Evolutionary conservation across 2,888 invertebrate species (phyloP), one percentile per base, ranked within the genome.

Genomic region (Drosophila prostipennis): DNA sequence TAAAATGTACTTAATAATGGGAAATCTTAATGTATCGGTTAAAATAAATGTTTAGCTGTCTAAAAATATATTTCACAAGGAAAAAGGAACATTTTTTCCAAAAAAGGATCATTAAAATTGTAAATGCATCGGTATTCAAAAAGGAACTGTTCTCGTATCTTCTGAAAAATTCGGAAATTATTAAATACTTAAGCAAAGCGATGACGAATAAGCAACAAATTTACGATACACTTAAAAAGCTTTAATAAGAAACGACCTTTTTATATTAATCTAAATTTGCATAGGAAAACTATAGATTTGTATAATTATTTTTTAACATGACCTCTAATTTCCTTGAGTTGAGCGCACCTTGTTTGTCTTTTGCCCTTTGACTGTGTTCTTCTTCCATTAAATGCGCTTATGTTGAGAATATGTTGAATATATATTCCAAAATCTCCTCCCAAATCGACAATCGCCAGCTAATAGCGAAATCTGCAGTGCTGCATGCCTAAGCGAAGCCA

Each of bases 311-410:
- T 68, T 45, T 45, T 48, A 54, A 26, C 36, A 32, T 48, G 55
- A 59, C 54, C 29, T 16, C 59, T 52, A 10, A 67, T 73, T 39
- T 40, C 40, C 23, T 42, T 73, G 16, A 51, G 72, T 80, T 81
- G 14, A 54, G 48, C 63, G 71, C 84, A 80, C 67, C 64, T 78
- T 77, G 56, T 78, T 76, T 63, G 65, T 70, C 55, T 76, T 49
- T 49, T 58, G 52, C 32, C 34, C 43, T 40, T 65, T 55, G 65
- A 48, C 45, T 67, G 56, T 39, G 40, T 56, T 52, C 55, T 32
- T 39, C 49, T 57, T 45, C 39, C 51, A 68, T 56, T 40, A 48
- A 42, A 14, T 53, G 52, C 43, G 64, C 53, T 56, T 70, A 37
- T 49, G 49, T 68, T 60, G 23, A 34, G 5, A 60, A 59, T 19